Evolutionary conservation across 2,797 vertebrate genomes (phyloP).

Genomic region (Choloepus didactylus): DNA sequence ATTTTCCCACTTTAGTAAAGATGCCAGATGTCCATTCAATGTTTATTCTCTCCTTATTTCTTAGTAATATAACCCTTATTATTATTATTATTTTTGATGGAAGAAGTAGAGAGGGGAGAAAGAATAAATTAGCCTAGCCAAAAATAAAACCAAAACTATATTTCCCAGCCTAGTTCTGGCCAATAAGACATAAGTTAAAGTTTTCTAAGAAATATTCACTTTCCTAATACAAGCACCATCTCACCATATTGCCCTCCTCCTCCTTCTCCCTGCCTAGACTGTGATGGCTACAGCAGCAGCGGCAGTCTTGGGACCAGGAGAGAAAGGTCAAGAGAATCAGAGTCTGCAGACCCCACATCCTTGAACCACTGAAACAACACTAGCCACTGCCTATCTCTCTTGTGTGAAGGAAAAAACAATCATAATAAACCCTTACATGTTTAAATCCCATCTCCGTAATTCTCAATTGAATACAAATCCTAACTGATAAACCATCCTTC

Average conservation of each 20-base stretch:
- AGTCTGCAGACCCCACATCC: background rate
- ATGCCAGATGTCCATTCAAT: background rate
- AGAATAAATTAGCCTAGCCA: background rate
- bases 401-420: background rate
- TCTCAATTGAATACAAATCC: background rate
- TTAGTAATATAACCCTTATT: background rate
- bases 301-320: background rate
- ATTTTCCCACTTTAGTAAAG: background rate
- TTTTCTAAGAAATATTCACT: background rate
- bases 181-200: background rate
- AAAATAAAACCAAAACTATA: background rate
- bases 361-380: background rate
- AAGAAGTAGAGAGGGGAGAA: background rate
- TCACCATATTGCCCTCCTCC: background rate
- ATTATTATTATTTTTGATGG: background rate
- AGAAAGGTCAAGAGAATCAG: background rate
- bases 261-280: background rate
- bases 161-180: background rate
- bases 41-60: background rate
- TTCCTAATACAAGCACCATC: background rate
- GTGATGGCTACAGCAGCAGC: background rate
- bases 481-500: background rate
- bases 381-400: background rate
- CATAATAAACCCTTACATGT: background rate
- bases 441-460: background rate